Percentiles rank a stretch among this genome's conserved stretches.
Conservation (phyloP, 2,888 invertebrate species). For the Spodoptera exigua region DNA sequence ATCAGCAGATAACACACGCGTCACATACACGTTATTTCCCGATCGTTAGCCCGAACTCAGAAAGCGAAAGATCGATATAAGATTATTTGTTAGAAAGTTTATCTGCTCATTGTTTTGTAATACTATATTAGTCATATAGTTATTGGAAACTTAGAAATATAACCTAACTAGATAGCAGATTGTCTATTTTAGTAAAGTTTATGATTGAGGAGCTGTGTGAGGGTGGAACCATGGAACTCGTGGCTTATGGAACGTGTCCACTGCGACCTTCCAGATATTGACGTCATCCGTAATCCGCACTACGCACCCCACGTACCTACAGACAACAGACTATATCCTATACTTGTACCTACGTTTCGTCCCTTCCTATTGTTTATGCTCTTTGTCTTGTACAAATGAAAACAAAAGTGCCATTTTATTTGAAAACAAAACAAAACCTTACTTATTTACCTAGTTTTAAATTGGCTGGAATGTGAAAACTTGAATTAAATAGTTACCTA, state of each 20-base stretch:
- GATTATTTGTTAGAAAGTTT: neutral
- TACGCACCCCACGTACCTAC: too few relatives aligned
- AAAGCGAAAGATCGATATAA: neutral
- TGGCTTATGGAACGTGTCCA: neutral
- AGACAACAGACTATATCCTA: too few relatives aligned
- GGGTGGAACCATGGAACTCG: neutral
- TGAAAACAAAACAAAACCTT: too few relatives aligned
- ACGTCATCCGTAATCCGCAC: slow-evolving; percentile 1
- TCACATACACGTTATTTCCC: slow-evolving; percentile 12
- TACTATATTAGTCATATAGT: too few relatives aligned
- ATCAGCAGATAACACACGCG: slow-evolving; percentile 14
- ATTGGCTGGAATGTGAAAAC: too few relatives aligned
- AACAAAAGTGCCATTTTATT: too few relatives aligned
- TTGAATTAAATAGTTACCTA: too few relatives aligned
- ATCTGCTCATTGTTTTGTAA: too few relatives aligned
- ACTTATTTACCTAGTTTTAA: too few relatives aligned
- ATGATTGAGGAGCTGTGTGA: neutral
- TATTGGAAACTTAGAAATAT: neutral
- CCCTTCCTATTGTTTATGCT: too few relatives aligned
- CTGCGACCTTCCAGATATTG: neutral
- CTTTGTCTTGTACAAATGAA: too few relatives aligned
- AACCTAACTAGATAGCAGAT: slow-evolving; percentile 13
- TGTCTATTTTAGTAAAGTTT: neutral
- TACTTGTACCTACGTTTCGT: too few relatives aligned
- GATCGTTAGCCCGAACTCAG: slow-evolving; percentile 18